Conservation (phyloP, 2,113 vertebrate genomes). For the Cyanistes caeruleus region DNA sequence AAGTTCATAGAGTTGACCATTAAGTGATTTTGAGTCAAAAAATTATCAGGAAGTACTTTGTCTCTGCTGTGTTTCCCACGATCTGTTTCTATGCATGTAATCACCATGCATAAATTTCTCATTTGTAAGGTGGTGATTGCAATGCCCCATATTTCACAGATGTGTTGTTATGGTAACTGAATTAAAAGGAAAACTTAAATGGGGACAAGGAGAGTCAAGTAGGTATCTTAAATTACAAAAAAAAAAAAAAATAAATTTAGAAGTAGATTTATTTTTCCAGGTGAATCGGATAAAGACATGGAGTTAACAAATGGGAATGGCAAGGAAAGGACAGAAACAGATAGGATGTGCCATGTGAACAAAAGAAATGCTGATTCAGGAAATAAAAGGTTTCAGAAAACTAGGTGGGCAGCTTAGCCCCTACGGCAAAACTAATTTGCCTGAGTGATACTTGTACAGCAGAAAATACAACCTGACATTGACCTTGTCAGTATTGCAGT, state of each 20-base stretch:
- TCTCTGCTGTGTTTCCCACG: not conserved
- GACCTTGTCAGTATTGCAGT: conserved; percentile 44
- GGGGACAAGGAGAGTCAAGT: not conserved
- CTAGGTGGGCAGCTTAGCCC: not conserved
- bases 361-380: conserved; percentile 42
- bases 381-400: conserved; percentile 31
- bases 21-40: not conserved
- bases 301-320: not conserved
- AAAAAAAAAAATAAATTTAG: not conserved
- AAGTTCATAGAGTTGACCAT: not conserved
- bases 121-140: not conserved
- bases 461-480: conserved; percentile 70
- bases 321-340: not conserved
- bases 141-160: not conserved
- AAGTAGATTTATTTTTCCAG: not conserved
- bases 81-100: not conserved
- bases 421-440: conserved; percentile 43
- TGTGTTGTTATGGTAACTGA: not conserved
- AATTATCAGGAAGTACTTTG: not conserved
- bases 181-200: not conserved
- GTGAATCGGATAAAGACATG: not conserved
- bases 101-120: not conserved
- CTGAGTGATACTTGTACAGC: conserved; percentile 40
- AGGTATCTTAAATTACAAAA: not conserved
- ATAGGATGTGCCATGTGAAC: not conserved